Percentiles rank a stretch among this genome's conserved stretches.
phyloP scores from a whole-genome alignment of 2,888 invertebrate species.

The Ectobius pallidus region DNA sequence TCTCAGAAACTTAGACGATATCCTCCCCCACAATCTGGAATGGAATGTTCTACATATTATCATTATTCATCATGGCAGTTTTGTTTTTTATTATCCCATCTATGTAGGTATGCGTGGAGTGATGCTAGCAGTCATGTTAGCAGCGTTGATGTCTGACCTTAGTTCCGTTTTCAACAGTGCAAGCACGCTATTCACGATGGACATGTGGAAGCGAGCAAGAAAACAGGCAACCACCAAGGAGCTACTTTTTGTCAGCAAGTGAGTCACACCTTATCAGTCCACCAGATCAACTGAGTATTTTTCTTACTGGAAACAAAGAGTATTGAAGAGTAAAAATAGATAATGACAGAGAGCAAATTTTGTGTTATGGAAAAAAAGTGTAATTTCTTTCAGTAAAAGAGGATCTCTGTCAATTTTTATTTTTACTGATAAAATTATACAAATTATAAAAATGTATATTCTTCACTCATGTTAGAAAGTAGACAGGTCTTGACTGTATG shows the following conservation, averaged over 20 bases:
- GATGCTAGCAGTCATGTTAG: slow-evolving; percentile 31
- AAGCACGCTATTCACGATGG: slow-evolving; percentile 29
- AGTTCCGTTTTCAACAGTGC: slow-evolving; percentile 32
- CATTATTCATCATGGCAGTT: slow-evolving; percentile 23
- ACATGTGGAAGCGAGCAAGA: slow-evolving; percentile 24
- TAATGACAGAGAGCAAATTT: background rate
- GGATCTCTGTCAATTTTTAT: background rate
- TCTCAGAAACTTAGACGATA: background rate
- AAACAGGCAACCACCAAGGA: slow-evolving; percentile 25
- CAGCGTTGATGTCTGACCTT: slow-evolving; percentile 33
- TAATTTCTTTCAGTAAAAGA: background rate
- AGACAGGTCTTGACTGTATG: no score
- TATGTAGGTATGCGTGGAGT: slow-evolving; percentile 29
- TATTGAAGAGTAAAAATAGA: background rate
- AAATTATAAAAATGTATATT: no score
- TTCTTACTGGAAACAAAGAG: background rate
- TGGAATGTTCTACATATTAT: slow-evolving; percentile 11
- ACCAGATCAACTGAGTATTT: background rate
- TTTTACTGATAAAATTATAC: no score
- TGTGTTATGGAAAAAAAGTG: background rate
- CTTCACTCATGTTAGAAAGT: no score
- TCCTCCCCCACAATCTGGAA: background rate
- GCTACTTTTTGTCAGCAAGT: slow-evolving; percentile 29
- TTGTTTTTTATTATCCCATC: slow-evolving; percentile 30
- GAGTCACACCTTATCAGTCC: slow-evolving; percentile 6